Conservation (phyloP, 2,888 invertebrate genomes). For the Ichneumon xanthorius region DNA sequence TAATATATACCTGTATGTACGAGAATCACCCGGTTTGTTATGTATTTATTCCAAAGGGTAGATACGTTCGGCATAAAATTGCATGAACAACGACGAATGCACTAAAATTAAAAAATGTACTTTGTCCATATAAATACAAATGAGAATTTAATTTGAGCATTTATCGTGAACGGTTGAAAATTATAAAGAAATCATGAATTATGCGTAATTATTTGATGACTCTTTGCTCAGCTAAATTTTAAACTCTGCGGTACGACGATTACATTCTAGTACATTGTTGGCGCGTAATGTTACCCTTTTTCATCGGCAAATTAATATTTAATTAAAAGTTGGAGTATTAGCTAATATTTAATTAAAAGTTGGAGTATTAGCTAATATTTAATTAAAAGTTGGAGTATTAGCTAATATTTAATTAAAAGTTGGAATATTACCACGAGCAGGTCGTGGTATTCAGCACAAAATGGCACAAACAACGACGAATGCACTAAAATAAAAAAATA, state of each 20-base stretch:
- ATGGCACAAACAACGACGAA: too few relatives aligned
- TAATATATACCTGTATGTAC: not conserved
- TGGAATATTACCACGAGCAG: not conserved
- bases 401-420: too few relatives aligned
- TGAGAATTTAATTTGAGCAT: too few relatives aligned
- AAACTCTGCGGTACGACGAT: too few relatives aligned
- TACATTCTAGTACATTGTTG: not conserved
- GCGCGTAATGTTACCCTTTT: constrained; percentile 53
- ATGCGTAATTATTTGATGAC: too few relatives aligned
- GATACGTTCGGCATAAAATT: not conserved
- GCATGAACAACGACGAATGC: not conserved
- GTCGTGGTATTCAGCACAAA: too few relatives aligned
- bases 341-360: too few relatives aligned
- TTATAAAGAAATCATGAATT: too few relatives aligned
- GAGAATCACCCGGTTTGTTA: not conserved
- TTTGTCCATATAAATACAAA: too few relatives aligned
- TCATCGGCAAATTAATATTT: constrained; percentile 63
- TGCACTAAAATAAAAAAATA: too few relatives aligned
- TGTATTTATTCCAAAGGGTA: not conserved
- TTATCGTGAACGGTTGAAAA: too few relatives aligned
- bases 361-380: constrained; percentile 58
- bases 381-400: constrained; percentile 59
- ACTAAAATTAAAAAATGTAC: not conserved
- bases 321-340: constrained; percentile 59
- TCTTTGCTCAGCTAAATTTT: too few relatives aligned